Evolutionary conservation across 2,797 vertebrate species (phyloP), one percentile per base, ranked within the genome.

Genomic region (Mycteria americana): DNA sequence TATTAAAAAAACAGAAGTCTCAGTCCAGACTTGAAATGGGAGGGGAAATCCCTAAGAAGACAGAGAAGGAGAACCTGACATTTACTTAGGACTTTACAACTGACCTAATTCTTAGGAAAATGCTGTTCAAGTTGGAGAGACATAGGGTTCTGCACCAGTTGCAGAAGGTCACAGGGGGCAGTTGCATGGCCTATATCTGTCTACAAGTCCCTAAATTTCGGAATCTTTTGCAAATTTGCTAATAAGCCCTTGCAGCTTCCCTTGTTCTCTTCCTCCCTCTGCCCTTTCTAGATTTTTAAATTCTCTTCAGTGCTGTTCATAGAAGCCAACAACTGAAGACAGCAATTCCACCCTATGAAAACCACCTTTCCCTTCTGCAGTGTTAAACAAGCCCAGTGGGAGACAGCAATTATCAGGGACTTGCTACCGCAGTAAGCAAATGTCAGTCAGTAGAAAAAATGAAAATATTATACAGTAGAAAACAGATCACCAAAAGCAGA

Each of bases 11-110:
- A 50, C n/a, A 19, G 23, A 48, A 9, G 2, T 37, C 41, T 57
- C 21, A 27, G 59, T 85, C 88, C 84, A 83, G 25, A n/a, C 48
- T 89, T 95, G 72, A 92, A 91, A 82, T 27, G 76, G 25, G 22
- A 89, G 90, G 90, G 88, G 45, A 96, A 93, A 77, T 41, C 90
- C 90, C 93, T 93, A 63, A 88, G 45, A 77, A 93, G 59, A 69
- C 33, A 91, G 72, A 93, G 94, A 95, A 95, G 57, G 54, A 87
- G 96, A 97, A 96, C 72, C 19, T 96, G 91, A 78, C 91, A 97
- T 97, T 97, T 95, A 72, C 24, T 85, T 45, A 68, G 68, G 64
- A 83, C 21, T 91, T 23, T 62, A n/a, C 30, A 80, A 25, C 51
- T 64, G 43, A 59, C 11, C 6, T 83, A 18, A 68, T 91, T 89